A percentile compares a stretch with the other conserved stretches of the same genome.
These are phyloP conservation scores for Bubo scandiacus DNA, from an alignment of 2,113 vertebrate genomes.

Conservation along the genomic window DNA sequence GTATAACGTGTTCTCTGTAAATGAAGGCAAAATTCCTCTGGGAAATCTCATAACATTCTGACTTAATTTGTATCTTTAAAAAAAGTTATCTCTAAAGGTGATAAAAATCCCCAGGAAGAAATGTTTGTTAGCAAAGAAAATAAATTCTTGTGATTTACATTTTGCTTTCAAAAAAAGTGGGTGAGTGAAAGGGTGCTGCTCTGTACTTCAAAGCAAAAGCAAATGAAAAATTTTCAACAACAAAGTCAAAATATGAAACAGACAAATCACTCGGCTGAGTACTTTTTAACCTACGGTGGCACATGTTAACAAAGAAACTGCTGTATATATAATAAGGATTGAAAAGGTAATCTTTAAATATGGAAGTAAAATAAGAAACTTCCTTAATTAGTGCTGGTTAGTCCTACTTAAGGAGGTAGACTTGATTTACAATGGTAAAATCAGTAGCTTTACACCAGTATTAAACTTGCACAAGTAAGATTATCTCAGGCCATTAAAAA, in stretches of 20 bases:
- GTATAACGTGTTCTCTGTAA: conserved; percentile 29
- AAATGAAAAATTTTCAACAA: conserved; percentile 72
- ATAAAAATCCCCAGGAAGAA: conserved; percentile 59
- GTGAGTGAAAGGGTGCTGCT: conserved; percentile 62
- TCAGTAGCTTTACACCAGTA: neutral
- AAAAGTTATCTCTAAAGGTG: conserved; percentile 58
- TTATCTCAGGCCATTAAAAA: neutral
- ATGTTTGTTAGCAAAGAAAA: conserved; percentile 75
- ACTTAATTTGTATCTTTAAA: conserved; percentile 65
- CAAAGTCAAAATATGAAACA: conserved; percentile 70
- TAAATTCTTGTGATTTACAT: conserved; percentile 75
- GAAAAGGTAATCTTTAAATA: conserved; percentile 59
- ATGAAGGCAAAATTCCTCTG: conserved; percentile 50
- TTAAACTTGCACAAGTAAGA: neutral
- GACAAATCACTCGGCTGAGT: conserved; percentile 70
- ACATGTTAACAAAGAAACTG: conserved; percentile 35
- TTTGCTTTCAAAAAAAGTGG: conserved; percentile 64
- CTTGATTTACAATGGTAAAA: conserved; percentile 5
- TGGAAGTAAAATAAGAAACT: conserved; percentile 60
- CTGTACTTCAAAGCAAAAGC: conserved; percentile 72
- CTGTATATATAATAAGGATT: conserved; percentile 24
- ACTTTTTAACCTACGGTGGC: conserved; percentile 52
- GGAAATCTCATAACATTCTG: conserved; percentile 59
- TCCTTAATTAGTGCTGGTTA: conserved; percentile 66
- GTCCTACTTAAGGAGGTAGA: conserved; percentile 10